Evolutionary conservation across 1,140 invertebrate genomes (phyloP), one percentile per base, ranked within the genome.

Genomic region (Anoplophora glabripennis): DNA sequence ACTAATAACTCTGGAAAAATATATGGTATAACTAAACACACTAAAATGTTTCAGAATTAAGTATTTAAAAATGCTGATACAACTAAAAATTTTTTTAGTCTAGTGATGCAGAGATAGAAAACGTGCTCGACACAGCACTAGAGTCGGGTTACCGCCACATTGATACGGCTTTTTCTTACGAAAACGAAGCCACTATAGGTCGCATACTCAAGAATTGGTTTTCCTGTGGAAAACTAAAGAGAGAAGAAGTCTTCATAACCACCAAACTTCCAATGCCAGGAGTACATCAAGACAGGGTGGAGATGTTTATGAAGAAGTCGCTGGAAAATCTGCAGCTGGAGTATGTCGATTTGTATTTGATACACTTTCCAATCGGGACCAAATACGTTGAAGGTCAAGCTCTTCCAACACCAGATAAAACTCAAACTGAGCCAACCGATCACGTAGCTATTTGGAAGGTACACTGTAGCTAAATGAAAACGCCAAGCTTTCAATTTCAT

Each of bases 261-360:
- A 90, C 90, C 10, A 94, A 93, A 77, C 81, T 90, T 75, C 76
- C 77, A 59, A 66, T 76, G 10, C 48, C 66, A 49, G 72, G 77
- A 72, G 63, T 66, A 15, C 79, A 85, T 38, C 82, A 87, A 28
- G 81, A 65, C 36, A 49, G 59, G 36, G 59, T 57, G 87, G 53
- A 61, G 28, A 71, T 28, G n/a, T 61, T 40, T 49, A 15, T 93
- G 12, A 83, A 84, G 37, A 75, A 86, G 53, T 92, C 90, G 1
- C 73, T 94, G 18, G 74, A 82, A 49, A 84, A 82, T 37, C 74
- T 94, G 15, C 81, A 86, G 57, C 69, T 92, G 52, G 82, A 87
- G 52, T 94, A 94, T 69, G 74, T 94, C 1, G 92, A 94, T 70
- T 78, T 94, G 52, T 94, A 92, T 72, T 76, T 94, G 7, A 81